Evolutionary conservation across 2,113 vertebrate genomes (phyloP).

Genomic region (Dissostichus mawsoni): DNA sequence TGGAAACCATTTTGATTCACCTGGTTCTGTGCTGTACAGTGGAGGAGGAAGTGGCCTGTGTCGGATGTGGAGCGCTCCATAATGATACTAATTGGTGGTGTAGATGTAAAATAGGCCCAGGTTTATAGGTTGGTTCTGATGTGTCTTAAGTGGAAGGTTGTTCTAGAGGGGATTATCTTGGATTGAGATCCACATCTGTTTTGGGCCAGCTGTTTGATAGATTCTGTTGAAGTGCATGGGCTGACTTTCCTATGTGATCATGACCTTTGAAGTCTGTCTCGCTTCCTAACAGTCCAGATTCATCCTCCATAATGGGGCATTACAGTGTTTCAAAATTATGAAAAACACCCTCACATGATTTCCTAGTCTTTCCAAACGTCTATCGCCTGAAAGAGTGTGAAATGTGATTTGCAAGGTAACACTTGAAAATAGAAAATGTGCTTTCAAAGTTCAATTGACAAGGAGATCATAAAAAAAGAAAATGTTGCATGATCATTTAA

Average conservation of each 20-base stretch:
- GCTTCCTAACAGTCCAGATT: conserved; percentile 47
- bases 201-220: conserved; percentile 52
- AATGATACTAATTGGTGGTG: conserved; percentile 41
- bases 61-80: conserved; percentile 11
- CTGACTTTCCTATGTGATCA: conserved; percentile 32
- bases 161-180: conserved; percentile 31
- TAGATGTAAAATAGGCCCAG: conserved; percentile 21
- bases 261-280: conserved; percentile 65
- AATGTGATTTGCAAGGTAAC: background rate
- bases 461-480: background rate
- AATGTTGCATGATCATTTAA: background rate
- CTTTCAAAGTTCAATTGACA: background rate
- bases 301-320: conserved; percentile 3
- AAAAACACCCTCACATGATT: background rate
- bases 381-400: background rate
- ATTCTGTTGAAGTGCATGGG: conserved; percentile 32
- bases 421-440: background rate
- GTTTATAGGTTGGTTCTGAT: conserved; percentile 26
- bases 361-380: background rate
- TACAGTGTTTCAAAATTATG: background rate
- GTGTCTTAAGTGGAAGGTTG: conserved; percentile 5
- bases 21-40: conserved; percentile 40
- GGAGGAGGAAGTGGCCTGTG: conserved; percentile 34
- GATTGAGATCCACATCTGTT: conserved; percentile 34
- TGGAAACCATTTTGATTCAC: conserved; percentile 65